Evolutionary conservation across 2,797 vertebrate genomes (phyloP), one percentile per base, ranked within the genome.

Genomic region (Netta rufina): DNA sequence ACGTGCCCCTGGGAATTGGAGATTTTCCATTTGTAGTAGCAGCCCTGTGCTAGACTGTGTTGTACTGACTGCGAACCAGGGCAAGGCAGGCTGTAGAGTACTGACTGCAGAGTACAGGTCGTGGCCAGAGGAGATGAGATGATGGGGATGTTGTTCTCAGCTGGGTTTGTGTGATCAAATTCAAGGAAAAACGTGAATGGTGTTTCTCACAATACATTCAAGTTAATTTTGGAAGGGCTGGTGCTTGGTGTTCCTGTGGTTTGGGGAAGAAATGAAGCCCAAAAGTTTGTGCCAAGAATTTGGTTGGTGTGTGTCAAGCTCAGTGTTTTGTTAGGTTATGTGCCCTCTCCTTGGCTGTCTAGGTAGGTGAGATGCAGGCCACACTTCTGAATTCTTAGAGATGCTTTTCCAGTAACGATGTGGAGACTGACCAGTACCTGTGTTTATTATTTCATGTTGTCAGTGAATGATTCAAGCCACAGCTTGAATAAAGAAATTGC

Each of bases 1-100:
- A 91, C 18, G 43, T 95, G 87, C 87, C 89, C 85, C 39, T 81
- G 91, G 82, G 91, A 95, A 84, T 82, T 53, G 17, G 47, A 81
- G 66, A 69, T 18, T 90, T 91, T 75, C 51, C 71, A 16, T 24
- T 58, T n/a, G 58, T 28, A 79, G 54, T 17, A 92, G 66, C 7
- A 70, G 38, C 45, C 75, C 30, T 71, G 82, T 54, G 36, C 53
- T 43, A 25, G 82, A 51, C 2, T 69, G 53, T 24, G 20, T 89
- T 25, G 24, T 33, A 15, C 58, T 83, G 25, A 33, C 51, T 78
- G 39, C 24, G 61, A 92, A 69, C 51, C 27, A 51, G 25, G 39
- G 28, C 39, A 28, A 15, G 83, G 62, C 71, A 74, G 69, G n/a
- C 86, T 89, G 43, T 62, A 49, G 64, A 60, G 67, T 15, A 12